Percentiles rank a stretch among this genome's conserved stretches.
Conservation (phyloP, 2,797 vertebrate species). For the Sciurus carolinensis region DNA sequence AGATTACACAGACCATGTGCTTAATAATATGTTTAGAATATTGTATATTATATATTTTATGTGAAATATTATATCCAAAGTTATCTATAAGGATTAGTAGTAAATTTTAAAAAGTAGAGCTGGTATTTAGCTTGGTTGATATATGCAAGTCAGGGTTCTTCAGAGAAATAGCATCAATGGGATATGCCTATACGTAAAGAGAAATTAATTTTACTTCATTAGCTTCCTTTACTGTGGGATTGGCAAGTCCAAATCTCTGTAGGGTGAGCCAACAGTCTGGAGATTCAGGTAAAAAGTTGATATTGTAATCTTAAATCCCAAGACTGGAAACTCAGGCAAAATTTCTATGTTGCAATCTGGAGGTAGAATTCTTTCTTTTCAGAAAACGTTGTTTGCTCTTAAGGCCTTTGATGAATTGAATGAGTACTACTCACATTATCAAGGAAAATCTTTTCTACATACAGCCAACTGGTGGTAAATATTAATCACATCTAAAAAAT, state of each 20-base stretch:
- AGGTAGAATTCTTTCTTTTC: background rate
- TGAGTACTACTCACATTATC: background rate
- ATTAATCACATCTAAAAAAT: background rate
- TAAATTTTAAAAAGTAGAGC: background rate
- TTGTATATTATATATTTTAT: background rate
- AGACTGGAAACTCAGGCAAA: background rate
- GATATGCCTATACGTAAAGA: background rate
- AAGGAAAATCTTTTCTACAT: background rate
- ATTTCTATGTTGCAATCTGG: background rate
- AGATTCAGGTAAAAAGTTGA: background rate
- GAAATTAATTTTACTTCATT: background rate
- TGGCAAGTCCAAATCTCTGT: background rate
- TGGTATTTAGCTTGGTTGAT: background rate
- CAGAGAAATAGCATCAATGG: background rate
- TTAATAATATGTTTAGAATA: background rate
- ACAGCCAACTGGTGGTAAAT: background rate
- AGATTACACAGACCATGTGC: background rate
- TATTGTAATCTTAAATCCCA: background rate
- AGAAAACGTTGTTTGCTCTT: background rate
- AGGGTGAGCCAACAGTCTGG: background rate
- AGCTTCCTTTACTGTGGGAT: background rate
- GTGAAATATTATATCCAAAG: background rate
- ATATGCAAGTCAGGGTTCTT: background rate
- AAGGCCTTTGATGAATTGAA: background rate
- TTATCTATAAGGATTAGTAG: background rate